A percentile compares a stretch with the other conserved stretches of the same genome.
Evolutionary conservation across 2,888 invertebrate species (phyloP).

Genomic region (Monochamus alternatus): DNA sequence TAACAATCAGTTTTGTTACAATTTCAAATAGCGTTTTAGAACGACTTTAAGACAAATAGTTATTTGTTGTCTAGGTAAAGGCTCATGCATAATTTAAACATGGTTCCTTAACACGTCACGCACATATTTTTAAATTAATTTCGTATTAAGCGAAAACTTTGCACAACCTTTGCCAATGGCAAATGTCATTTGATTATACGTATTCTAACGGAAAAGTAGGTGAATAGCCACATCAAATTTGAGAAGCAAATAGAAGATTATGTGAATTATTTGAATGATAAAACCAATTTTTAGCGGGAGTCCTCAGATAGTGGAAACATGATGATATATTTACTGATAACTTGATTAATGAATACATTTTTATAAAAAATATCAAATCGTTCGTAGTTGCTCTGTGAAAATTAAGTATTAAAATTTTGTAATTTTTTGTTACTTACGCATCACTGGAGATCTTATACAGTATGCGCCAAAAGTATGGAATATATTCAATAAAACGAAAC

Average conservation of each 20-base stretch:
- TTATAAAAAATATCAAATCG: too few relatives aligned
- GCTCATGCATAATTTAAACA: constrained; percentile 7
- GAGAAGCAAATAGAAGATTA: not conserved
- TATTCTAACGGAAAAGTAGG: not conserved
- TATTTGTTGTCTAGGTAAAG: constrained; percentile 13
- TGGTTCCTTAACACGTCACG: constrained; percentile 1
- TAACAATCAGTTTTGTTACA: constrained; percentile 7
- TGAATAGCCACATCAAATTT: not conserved
- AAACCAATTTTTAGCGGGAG: too few relatives aligned
- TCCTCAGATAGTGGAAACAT: too few relatives aligned
- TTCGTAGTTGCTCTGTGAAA: too few relatives aligned
- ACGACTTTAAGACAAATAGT: constrained; percentile 9
- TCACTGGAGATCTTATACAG: too few relatives aligned
- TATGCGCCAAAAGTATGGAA: too few relatives aligned
- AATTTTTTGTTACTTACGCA: too few relatives aligned
- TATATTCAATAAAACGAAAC: too few relatives aligned
- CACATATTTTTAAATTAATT: constrained; percentile 7
- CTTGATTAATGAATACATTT: too few relatives aligned
- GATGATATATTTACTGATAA: too few relatives aligned
- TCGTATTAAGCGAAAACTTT: constrained; percentile 3
- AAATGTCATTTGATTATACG: not conserved
- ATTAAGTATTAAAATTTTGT: too few relatives aligned
- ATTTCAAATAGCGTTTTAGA: constrained; percentile 5
- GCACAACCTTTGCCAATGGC: not conserved
- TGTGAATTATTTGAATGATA: not conserved